Evolutionary conservation across 2,888 invertebrate species (phyloP).

Genomic region (Vanessa cardui): DNA sequence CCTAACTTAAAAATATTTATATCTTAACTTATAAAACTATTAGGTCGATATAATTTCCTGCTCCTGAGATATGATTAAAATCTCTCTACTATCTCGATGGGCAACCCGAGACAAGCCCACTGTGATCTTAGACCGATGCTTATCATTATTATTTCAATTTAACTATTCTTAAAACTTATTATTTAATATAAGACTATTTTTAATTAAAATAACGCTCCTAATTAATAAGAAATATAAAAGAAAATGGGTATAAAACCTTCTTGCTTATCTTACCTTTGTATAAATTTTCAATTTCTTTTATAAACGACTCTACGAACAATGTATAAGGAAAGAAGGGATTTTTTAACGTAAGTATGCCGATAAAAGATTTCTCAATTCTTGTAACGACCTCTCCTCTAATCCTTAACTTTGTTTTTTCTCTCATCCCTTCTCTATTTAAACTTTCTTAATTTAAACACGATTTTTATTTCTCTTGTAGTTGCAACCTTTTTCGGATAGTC

Average conservation of each 20-base stretch:
- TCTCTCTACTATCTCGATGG: constrained; percentile 60
- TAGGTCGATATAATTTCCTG: constrained; percentile 22
- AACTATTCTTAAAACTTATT: not conserved
- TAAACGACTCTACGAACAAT: constrained; percentile 31
- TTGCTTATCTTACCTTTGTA: constrained; percentile 13
- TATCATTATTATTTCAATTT: not conserved
- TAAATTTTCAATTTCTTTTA: constrained; percentile 28
- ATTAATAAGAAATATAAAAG: too few species aligned
- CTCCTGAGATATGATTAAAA: constrained; percentile 48
- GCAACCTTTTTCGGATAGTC: constrained; percentile 82
- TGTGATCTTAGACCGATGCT: constrained; percentile 11
- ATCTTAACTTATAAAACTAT: not conserved
- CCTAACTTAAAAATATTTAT: not conserved
- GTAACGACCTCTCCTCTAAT: constrained; percentile 20
- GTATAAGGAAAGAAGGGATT: constrained; percentile 29
- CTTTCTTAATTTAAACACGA: constrained; percentile 55
- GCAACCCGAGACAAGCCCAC: constrained; percentile 44
- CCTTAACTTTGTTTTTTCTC: constrained; percentile 28
- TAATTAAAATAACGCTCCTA: not conserved
- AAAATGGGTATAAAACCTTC: too few species aligned
- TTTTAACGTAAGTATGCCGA: constrained; percentile 28
- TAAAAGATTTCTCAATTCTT: constrained; percentile 23
- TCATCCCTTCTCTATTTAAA: constrained; percentile 40
- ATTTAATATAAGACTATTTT: not conserved
- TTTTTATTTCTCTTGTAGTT: constrained; percentile 78